Conservation (phyloP, 2,888 invertebrate species). For the Melanophora roralis region DNA sequence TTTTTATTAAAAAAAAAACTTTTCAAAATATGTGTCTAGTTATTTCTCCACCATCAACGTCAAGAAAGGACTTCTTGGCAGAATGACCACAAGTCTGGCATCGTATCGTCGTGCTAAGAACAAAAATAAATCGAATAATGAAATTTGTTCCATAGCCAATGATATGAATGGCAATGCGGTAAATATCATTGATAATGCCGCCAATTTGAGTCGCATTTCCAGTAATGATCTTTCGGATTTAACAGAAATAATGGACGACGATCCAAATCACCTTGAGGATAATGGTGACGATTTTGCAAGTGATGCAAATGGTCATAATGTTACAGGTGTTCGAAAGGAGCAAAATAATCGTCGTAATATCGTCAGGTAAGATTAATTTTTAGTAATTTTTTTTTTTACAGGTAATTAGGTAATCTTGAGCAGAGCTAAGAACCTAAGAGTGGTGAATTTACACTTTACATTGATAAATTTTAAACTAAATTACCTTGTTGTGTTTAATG, state of each 20-base stretch:
- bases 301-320: slow-evolving; percentile 61
- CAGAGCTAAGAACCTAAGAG: too few relatives aligned
- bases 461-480: too few relatives aligned
- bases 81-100: slow-evolving; percentile 76
- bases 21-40: slow-evolving; percentile 66
- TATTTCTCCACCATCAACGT: slow-evolving; percentile 76
- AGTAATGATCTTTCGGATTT: slow-evolving; percentile 67
- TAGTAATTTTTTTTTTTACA: too few relatives aligned
- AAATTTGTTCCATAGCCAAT: slow-evolving; percentile 72
- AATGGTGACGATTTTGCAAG: slow-evolving; percentile 54
- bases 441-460: too few relatives aligned
- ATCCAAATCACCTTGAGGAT: slow-evolving; percentile 58
- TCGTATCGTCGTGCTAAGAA: slow-evolving; percentile 75
- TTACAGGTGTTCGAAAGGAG: slow-evolving; percentile 72
- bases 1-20: not conserved
- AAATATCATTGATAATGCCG: slow-evolving; percentile 11
- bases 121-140: slow-evolving; percentile 75
- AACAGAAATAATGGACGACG: slow-evolving; percentile 70
- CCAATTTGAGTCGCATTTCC: slow-evolving; percentile 62
- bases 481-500: too few relatives aligned
- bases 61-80: slow-evolving; percentile 75
- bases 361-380: slow-evolving; percentile 72
- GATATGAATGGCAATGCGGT: slow-evolving; percentile 44
- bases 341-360: slow-evolving; percentile 75
- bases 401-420: too few relatives aligned